Percentiles rank a stretch among this genome's conserved stretches.
Evolutionary conservation across 1,140 invertebrate genomes (phyloP).

Genomic region (Pissodes strobi): DNA sequence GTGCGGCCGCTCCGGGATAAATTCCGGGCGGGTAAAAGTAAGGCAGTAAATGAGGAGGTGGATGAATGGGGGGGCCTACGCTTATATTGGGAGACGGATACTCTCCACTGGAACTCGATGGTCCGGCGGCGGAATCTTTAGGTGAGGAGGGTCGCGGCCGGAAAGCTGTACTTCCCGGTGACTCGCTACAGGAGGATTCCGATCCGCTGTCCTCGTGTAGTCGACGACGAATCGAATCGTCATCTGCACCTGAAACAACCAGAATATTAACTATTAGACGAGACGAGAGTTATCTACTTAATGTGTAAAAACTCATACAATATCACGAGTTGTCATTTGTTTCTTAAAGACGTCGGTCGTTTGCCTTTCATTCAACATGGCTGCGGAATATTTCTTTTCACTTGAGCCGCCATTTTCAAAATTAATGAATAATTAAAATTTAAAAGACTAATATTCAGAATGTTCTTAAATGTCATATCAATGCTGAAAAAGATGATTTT

Average conservation of each 20-base stretch:
- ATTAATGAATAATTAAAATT: too few species aligned
- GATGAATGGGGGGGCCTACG: conserved; percentile 84
- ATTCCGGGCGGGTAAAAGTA: conserved; percentile 87
- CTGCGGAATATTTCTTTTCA: too few species aligned
- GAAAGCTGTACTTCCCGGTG: conserved; percentile 62
- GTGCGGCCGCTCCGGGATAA: conserved; percentile 67
- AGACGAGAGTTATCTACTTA: too few species aligned
- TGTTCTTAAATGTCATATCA: too few species aligned
- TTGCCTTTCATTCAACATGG: too few species aligned
- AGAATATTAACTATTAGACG: too few species aligned
- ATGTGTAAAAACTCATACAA: too few species aligned
- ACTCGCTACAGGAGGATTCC: conserved; percentile 69
- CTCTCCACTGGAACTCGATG: conserved; percentile 61
- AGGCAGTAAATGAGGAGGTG: conserved; percentile 78
- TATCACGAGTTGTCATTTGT: too few species aligned
- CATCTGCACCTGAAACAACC: conserved; percentile 48
- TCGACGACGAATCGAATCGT: conserved; percentile 60
- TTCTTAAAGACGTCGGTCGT: too few species aligned
- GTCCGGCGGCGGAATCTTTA: conserved; percentile 58
- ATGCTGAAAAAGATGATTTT: too few species aligned
- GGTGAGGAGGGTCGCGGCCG: conserved; percentile 61
- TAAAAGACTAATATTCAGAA: too few species aligned
- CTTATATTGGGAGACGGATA: conserved; percentile 84
- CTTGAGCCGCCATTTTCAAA: too few species aligned
- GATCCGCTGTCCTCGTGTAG: conserved; percentile 66